Percentiles rank a stretch among this genome's conserved stretches.
Evolutionary conservation across 2,113 vertebrate genomes (phyloP).

Genomic region (Elephas maximus): DNA sequence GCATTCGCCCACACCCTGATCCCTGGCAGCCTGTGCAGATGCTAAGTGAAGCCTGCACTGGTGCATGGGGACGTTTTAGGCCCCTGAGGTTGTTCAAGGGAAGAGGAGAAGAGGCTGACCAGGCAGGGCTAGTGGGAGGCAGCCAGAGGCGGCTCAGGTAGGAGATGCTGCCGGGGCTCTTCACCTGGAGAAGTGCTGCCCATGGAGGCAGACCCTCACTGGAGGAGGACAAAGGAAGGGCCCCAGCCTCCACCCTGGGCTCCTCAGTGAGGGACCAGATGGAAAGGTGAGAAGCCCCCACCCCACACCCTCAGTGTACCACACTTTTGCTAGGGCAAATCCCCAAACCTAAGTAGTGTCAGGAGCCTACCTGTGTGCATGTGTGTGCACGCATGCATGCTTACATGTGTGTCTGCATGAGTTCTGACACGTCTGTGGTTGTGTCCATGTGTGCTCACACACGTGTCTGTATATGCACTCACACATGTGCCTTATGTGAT

Average conservation of each 20-base stretch:
- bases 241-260: background rate
- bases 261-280: background rate
- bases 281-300: background rate
- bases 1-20: background rate
- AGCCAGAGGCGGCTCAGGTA: fast-evolving
- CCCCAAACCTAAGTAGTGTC: background rate
- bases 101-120: background rate
- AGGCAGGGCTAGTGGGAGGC: background rate
- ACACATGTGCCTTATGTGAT: too few species aligned
- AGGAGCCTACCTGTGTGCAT: background rate
- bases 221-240: background rate
- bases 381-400: background rate
- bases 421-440: background rate
- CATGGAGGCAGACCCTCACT: too few species aligned
- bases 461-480: background rate
- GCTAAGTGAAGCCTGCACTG: fast-evolving
- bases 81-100: background rate
- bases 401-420: too few species aligned
- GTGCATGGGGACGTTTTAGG: background rate
- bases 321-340: too few species aligned
- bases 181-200: background rate
- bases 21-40: fast-evolving
- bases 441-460: too few species aligned
- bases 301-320: too few species aligned
- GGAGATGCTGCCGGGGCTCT: background rate